Evolutionary conservation across 2,888 invertebrate genomes (phyloP), one percentile per base, ranked within the genome.

Genomic region (Eristalinus aeneus): DNA sequence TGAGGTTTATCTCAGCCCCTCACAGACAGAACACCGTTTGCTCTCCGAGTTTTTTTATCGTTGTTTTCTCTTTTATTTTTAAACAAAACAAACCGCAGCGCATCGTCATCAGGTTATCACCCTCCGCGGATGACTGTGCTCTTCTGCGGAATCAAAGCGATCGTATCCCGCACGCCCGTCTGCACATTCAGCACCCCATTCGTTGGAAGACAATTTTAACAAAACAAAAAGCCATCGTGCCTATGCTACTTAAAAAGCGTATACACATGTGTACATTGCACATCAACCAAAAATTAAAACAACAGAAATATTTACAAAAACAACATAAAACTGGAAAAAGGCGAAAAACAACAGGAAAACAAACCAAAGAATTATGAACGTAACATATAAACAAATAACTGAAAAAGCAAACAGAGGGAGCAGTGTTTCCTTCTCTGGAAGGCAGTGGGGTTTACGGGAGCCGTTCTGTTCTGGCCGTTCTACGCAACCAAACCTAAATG

Each of bases 391-490:
- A 71, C 10, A 76, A 72, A 39, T 36, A 67, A 83, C 22, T 67
- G 27, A 79, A 75, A n/a, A 79, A 73, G 84, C 83, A 65, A n/a
- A 76, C 74, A 79, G 72, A 53, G n/a, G 53, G 76, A 64, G 22
- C 39, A 20, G 39, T 56, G 16, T 67, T 27, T 46, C 31, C 22
- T 54, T 77, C 12, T 54, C 9, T 12, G 60, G 36, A 60, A 11
- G n/a, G 23, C 32, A 23, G 22, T 8, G 39, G 80, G 34, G 22
- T 23, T 65, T 34, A 11, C 39, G 46, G 46, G 1, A 36, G 77
- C 56, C 78, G 77, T 58, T 77, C 69, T 73, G 20, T 79, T 73
- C 71, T 74, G 78, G 82, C 86, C 86, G 77, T 69, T 82, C 77
- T 82, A 86, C 78, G 78, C 61, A 73, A 31, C 65, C 46, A 58